These are phyloP conservation scores for Glareola pratincola DNA, from an alignment of 2,113 vertebrate genomes.

Conservation along the genomic window DNA sequence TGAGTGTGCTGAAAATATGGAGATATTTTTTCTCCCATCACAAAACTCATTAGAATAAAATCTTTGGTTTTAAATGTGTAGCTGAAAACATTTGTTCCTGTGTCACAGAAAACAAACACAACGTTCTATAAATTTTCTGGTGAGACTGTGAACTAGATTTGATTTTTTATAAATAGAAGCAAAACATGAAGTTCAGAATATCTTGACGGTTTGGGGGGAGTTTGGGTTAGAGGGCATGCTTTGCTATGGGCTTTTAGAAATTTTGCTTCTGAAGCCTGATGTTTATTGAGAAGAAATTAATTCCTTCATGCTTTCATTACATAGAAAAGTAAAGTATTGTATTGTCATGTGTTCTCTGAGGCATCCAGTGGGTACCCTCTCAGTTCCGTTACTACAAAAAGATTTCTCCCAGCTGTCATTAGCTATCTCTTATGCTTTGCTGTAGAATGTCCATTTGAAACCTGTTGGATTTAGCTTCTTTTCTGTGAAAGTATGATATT, in stretches of 20 bases:
- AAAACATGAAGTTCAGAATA: background rate
- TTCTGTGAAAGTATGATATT: background rate
- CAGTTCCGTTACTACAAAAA: slow-evolving; percentile 10
- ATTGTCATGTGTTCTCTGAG: background rate
- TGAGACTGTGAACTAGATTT: background rate
- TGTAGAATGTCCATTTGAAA: background rate
- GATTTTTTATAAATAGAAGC: background rate
- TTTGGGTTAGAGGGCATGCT: background rate
- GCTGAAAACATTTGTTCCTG: background rate
- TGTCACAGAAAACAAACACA: background rate
- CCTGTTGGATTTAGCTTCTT: background rate
- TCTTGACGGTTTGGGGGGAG: background rate
- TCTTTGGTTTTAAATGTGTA: slow-evolving; percentile 11
- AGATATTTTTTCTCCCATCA: background rate
- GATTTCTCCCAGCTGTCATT: background rate
- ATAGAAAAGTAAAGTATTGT: background rate
- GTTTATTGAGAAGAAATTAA: background rate
- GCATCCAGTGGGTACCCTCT: background rate
- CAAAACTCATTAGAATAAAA: slow-evolving; percentile 36
- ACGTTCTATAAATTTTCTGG: background rate
- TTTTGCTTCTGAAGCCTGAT: background rate
- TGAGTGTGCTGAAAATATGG: slow-evolving; percentile 44
- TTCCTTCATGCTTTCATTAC: background rate
- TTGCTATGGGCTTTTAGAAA: background rate
- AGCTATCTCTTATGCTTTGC: background rate